A percentile compares a stretch with the other conserved stretches of the same genome.
These are phyloP conservation scores for Lobophora halterata DNA, from an alignment of 2,888 invertebrate genomes.

Conservation along the genomic window DNA sequence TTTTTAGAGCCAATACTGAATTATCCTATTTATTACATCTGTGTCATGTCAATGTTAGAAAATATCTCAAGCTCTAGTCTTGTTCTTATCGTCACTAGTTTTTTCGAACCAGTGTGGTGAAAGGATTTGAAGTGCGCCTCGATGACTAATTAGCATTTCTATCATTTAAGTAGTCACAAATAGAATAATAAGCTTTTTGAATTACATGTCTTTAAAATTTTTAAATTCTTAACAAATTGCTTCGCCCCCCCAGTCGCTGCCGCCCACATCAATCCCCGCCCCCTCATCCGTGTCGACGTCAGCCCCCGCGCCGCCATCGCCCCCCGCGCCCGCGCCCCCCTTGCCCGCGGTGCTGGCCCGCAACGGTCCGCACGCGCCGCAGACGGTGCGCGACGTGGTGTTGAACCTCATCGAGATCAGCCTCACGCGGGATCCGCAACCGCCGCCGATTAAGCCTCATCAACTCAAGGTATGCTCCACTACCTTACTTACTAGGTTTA, in stretches of 20 bases:
- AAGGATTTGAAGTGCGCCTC: too few species aligned
- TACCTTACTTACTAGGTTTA: constrained; percentile 1
- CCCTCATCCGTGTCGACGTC: constrained; percentile 47
- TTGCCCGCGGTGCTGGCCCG: constrained; percentile 43
- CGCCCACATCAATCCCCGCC: constrained; percentile 9
- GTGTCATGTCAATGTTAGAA: too few species aligned
- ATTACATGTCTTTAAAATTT: too few species aligned
- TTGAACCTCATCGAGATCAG: constrained; percentile 91
- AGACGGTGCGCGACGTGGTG: constrained; percentile 91
- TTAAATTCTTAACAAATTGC: too few species aligned
- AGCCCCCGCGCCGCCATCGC: constrained; percentile 30
- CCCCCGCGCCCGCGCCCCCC: constrained; percentile 67
- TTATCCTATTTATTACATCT: too few species aligned
- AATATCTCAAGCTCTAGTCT: too few species aligned
- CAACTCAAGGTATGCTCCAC: constrained; percentile 46
- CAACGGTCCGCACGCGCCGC: constrained; percentile 67
- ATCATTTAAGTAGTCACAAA: too few species aligned
- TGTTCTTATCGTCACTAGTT: too few species aligned
- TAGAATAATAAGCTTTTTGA: too few species aligned
- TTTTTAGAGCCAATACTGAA: too few species aligned
- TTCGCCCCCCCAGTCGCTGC: constrained; percentile 4
- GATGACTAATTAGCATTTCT: too few species aligned
- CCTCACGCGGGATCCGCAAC: constrained; percentile 83
- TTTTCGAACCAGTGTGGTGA: too few species aligned
- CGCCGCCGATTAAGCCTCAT: constrained; percentile 53